Evolutionary conservation across 2,888 invertebrate species (phyloP).

Genomic region (Idaea biselata): DNA sequence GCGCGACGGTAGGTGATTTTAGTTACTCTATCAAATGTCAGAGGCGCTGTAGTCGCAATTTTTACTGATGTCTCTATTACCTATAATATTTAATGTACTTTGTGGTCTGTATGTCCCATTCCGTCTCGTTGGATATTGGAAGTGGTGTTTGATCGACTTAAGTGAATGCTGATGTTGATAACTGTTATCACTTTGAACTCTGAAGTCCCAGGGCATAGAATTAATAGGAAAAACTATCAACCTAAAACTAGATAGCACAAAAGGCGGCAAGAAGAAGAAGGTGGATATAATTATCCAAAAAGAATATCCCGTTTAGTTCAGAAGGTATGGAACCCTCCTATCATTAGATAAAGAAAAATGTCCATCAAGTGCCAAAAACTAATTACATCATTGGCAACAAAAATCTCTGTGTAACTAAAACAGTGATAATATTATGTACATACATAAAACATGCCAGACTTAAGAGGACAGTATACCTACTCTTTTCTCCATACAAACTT

Average conservation of each 20-base stretch:
- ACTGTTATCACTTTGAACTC: background rate
- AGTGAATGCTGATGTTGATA: background rate
- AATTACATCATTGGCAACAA: background rate
- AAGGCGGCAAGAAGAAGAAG: too few species aligned
- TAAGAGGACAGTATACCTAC: too few species aligned
- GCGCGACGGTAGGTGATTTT: too few species aligned
- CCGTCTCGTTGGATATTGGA: conserved; percentile 5
- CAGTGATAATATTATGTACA: background rate
- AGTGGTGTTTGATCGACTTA: conserved; percentile 4
- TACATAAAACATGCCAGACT: background rate
- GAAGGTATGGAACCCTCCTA: background rate
- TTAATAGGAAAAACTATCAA: too few species aligned
- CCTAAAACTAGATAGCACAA: too few species aligned
- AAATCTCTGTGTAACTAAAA: background rate
- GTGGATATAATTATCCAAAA: too few species aligned
- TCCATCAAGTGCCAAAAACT: background rate
- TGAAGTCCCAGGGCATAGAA: background rate
- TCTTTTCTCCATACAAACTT: too few species aligned
- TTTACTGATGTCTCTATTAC: too few species aligned
- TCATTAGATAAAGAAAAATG: background rate
- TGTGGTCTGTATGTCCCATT: conserved; percentile 11
- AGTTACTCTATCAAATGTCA: too few species aligned
- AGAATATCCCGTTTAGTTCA: background rate
- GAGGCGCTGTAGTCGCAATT: too few species aligned
- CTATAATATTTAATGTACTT: too few species aligned